phyloP scores from a whole-genome alignment of 2,113 vertebrate species.

The Chlorocebus sabaeus region DNA sequence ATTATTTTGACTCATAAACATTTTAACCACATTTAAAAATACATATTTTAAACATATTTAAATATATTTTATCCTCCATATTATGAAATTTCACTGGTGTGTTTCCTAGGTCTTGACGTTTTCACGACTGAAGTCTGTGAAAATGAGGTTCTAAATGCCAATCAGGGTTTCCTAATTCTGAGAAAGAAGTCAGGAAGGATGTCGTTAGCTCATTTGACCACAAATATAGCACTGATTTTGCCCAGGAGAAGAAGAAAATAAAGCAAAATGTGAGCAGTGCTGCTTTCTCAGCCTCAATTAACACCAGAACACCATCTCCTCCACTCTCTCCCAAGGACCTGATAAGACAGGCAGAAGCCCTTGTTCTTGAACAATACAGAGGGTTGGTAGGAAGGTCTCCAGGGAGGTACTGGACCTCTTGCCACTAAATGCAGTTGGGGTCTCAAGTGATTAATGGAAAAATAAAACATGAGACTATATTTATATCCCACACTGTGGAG shows the following conservation, averaged over 20 bases:
- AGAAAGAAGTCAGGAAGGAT: slow-evolving; percentile 18
- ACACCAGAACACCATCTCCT: neutral
- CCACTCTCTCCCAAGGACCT: neutral
- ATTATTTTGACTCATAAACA: neutral
- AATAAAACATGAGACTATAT: neutral
- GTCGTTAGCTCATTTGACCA: neutral
- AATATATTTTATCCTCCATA: neutral
- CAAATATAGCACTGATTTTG: neutral
- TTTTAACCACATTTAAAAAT: neutral
- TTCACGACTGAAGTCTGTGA: neutral
- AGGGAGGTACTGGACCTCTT: neutral
- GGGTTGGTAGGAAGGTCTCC: neutral
- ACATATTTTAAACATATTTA: neutral
- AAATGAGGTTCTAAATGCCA: neutral
- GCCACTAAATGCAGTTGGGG: neutral
- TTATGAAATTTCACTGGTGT: neutral
- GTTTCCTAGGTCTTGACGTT: neutral
- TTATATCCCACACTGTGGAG: neutral
- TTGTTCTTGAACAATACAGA: neutral
- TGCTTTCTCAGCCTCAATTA: neutral
- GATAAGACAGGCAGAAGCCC: neutral
- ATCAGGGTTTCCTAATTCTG: neutral
- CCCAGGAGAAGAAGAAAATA: neutral
- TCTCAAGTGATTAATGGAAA: neutral
- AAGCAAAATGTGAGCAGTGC: neutral